Evolutionary conservation across 2,888 invertebrate genomes (phyloP).

Genomic region (Clitarchus hookeri): DNA sequence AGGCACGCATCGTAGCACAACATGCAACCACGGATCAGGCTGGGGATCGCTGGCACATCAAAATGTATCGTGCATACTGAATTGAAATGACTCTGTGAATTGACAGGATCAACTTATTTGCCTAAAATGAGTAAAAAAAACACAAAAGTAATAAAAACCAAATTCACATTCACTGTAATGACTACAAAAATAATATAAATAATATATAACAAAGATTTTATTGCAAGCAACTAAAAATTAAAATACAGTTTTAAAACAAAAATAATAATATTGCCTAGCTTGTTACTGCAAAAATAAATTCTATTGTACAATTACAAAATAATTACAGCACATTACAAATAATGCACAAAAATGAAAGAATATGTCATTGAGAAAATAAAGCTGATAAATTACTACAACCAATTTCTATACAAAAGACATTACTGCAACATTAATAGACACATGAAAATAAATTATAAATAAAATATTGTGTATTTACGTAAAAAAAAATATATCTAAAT

Average conservation of each 20-base stretch:
- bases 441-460: no score
- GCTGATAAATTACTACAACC: no score
- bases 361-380: no score
- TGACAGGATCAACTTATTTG: conserved; percentile 73
- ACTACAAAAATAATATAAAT: not conserved
- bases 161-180: not conserved
- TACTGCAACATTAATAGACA: no score
- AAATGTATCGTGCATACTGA: conserved; percentile 40
- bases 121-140: conserved; percentile 58
- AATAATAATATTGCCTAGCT: no score
- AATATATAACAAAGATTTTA: not conserved
- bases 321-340: no score
- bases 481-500: no score
- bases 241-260: not conserved
- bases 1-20: conserved; percentile 22
- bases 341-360: no score
- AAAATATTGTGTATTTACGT: no score
- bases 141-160: conserved; percentile 31
- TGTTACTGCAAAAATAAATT: no score
- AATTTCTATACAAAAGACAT: no score
- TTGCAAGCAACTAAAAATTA: not conserved
- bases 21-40: conserved; percentile 48
- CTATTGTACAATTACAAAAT: no score
- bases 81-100: conserved; percentile 81
- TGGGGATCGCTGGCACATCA: conserved; percentile 47